Base-by-base conservation (phyloP, 2,888 invertebrate genomes). In the Chloroclysta siterata region DNA sequence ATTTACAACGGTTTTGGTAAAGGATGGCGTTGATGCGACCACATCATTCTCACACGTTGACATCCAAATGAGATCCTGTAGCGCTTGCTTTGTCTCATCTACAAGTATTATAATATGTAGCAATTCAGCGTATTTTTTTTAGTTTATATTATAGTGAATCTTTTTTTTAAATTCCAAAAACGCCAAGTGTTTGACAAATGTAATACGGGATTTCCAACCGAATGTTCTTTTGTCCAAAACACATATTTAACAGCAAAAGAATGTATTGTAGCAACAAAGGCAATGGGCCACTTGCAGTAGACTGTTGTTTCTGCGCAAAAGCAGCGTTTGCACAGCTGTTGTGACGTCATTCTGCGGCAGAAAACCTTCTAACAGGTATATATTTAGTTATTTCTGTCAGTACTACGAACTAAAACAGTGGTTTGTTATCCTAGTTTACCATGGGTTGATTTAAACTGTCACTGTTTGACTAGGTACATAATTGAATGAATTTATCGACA, bases 271-370 rank as follows among this genome's bases (percentile, higher is more conserved):
- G 68, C 66, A 73, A 74, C 63, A 74, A 64, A 51, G 67, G 60
- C 22, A 22, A 22, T 22, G 42, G 59, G 39, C 46, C 53, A 53
- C 63, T 60, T 75, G 75, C 79, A 76, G 71, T 69, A 66, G 70
- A 65, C 63, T 70, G 14, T 66, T 76, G 63, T 70, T 68, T 69
- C 72, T 77, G 74, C 76, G 79, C 74, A 79, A 72, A 77, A 76
- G 66, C 57, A 48, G 42, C 58, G 74, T 84, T 79, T 81, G 69
- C 72, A 73, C 84, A 84, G 83, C 75, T 81, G 84, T 47, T 44
- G 60, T 80, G 81, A 81, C 82, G 82, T 81, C 80, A 78, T 60
- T 48, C 8, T 69, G 69, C 63, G 70, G 73, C 71, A 70, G 68
- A 73, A 73, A 74, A 66, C 64, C 71, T 73, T 72, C 73, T 70